Conservation (phyloP, 2,797 vertebrate species). For the Diplodus sargus region DNA sequence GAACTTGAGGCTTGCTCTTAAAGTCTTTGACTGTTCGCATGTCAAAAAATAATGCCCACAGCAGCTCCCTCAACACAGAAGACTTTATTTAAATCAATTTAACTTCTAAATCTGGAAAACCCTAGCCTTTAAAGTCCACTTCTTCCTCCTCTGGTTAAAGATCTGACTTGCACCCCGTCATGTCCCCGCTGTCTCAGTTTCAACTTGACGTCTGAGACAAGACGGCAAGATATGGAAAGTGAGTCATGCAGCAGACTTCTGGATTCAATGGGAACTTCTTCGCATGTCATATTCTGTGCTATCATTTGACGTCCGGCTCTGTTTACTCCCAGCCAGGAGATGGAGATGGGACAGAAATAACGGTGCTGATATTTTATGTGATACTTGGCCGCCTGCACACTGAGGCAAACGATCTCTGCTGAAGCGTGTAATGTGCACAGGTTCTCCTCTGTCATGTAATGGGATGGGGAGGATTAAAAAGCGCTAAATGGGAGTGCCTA, state of each 20-base stretch:
- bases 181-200: conserved; percentile 60
- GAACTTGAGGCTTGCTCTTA: conserved; percentile 49
- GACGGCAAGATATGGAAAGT: conserved; percentile 63
- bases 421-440: conserved; percentile 66
- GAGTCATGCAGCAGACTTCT: conserved; percentile 66
- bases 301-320: conserved; percentile 74
- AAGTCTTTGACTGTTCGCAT: conserved; percentile 55
- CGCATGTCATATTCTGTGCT: conserved; percentile 59
- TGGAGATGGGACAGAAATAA: conserved; percentile 79
- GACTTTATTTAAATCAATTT: conserved; percentile 36
- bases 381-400: conserved; percentile 66
- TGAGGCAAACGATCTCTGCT: conserved; percentile 67
- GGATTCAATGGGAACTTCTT: conserved; percentile 62
- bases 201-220: conserved; percentile 59
- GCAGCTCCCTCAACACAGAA: conserved; percentile 20
- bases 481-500: conserved; percentile 68
- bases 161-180: conserved; percentile 44
- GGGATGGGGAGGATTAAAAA: conserved; percentile 73
- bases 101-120: conserved; percentile 40
- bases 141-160: conserved; percentile 42
- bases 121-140: conserved; percentile 36
- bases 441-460: conserved; percentile 68
- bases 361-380: conserved; percentile 75
- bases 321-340: conserved; percentile 71
- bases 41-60: conserved; percentile 41